Base-by-base conservation (phyloP, 2,797 vertebrate species). In the Chiloscyllium punctatum region DNA sequence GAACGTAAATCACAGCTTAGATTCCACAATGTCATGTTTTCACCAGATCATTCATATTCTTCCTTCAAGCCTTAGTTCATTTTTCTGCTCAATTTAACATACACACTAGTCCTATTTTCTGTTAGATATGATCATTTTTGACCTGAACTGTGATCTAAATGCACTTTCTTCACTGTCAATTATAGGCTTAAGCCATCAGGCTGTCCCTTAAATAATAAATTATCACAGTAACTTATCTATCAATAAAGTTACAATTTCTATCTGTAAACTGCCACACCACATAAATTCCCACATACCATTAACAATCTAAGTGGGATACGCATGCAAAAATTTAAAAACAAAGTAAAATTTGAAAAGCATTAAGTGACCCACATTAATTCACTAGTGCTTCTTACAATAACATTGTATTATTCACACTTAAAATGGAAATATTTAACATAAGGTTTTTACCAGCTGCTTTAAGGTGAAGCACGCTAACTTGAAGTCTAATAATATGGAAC, bases 211-310 rank as follows among this genome's bases (percentile, higher is more conserved):
- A 95, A 95, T 96, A 96, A 95, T 96, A 96, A 96, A 82, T 96
- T 96, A 96, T 96, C 96, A 96, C 97, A 95, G 84, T 96, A 97
- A 74, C 9, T 97, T 96, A 97, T 96, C 95, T 18, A n/a, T 96
- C 96, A 95, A 95, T 95, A 96, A 95, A 96, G 96, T 96, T 92
- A 95, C 88, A 33, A 7, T 66, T 86, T 96, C 72, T 79, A 86
- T 69, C 48, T 90, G 96, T 57, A 96, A 95, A 95, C 91, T 95
- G 88, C 86, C 92, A 72, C 87, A 71, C 90, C 96, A 96, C 42
- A 37, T 74, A 96, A 96, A 95, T 96, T 95, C 96, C 96, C 94
- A 87, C 84, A 86, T 74, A 84, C 95, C 27, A 25, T 66, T 57
- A 91, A 66, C 30, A 91, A n/a, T 91, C 53, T 33, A 66, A 4